Evolutionary conservation across 2,797 vertebrate species (phyloP).

Genomic region (Dermochelys coriacea): DNA sequence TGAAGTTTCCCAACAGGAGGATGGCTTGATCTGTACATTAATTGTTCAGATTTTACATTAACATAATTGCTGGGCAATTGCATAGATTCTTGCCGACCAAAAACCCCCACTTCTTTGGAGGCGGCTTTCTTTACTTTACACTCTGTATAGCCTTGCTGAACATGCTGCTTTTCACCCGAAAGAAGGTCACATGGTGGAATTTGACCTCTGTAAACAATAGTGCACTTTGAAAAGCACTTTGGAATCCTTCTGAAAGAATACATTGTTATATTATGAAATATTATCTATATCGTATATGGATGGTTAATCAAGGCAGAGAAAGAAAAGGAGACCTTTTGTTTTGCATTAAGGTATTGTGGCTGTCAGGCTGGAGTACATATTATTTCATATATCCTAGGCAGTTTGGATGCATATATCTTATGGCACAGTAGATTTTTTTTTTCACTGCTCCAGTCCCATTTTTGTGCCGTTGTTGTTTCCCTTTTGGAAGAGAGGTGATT

Average conservation of each 20-base stretch:
- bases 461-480: neutral
- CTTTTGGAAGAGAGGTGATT: neutral
- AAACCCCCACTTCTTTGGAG: neutral
- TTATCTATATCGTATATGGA: neutral
- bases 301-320: neutral
- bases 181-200: neutral
- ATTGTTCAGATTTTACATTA: neutral
- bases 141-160: neutral
- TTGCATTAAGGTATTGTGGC: neutral
- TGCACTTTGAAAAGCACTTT: neutral
- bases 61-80: neutral
- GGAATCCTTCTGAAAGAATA: neutral
- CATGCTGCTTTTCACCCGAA: neutral
- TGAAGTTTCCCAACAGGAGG: neutral
- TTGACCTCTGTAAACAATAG: neutral
- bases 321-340: rapidly evolving
- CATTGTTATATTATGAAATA: rapidly evolving
- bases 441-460: neutral
- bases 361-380: neutral
- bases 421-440: neutral
- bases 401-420: neutral
- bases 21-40: neutral
- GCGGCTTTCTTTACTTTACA: neutral
- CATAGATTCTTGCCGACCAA: neutral
- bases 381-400: neutral